These are phyloP conservation scores for Hystrix cristata DNA, from an alignment of 2,113 vertebrate genomes.

Conservation along the genomic window DNA sequence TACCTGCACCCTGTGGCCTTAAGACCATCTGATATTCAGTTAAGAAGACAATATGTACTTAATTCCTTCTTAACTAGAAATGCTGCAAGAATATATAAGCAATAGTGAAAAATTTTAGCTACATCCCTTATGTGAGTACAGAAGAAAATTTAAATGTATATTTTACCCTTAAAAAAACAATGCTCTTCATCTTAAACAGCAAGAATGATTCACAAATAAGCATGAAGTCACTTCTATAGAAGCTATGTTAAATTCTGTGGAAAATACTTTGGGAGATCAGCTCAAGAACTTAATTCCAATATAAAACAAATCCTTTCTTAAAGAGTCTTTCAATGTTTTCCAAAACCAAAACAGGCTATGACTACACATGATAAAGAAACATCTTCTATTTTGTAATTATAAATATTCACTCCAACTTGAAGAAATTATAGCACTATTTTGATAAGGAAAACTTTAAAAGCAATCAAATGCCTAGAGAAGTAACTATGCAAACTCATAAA, in stretches of 20 bases:
- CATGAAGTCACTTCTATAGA: slow-evolving; percentile 69
- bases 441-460: slow-evolving; percentile 63
- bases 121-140: slow-evolving; percentile 71
- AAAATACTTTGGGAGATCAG: slow-evolving; percentile 44
- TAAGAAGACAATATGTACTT: slow-evolving; percentile 65
- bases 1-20: slow-evolving; percentile 79
- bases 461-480: slow-evolving; percentile 41
- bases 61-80: slow-evolving; percentile 56
- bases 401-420: slow-evolving; percentile 52
- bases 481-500: slow-evolving; percentile 47
- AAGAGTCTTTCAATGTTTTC: background rate
- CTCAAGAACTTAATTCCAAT: slow-evolving; percentile 58
- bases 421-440: slow-evolving; percentile 51
- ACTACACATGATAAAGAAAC: slow-evolving; percentile 41
- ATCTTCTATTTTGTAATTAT: slow-evolving; percentile 31
- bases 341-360: slow-evolving; percentile 46
- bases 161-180: slow-evolving; percentile 78
- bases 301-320: slow-evolving; percentile 38
- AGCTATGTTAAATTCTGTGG: slow-evolving; percentile 1
- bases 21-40: slow-evolving; percentile 51
- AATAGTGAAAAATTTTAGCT: slow-evolving; percentile 71
- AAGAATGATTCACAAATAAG: slow-evolving; percentile 68
- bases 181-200: slow-evolving; percentile 77
- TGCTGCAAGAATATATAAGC: slow-evolving; percentile 44
- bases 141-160: slow-evolving; percentile 76